Evolutionary conservation across 2,888 invertebrate species (phyloP), one percentile per base, ranked within the genome.

Genomic region (Ceratothoa steindachneri): DNA sequence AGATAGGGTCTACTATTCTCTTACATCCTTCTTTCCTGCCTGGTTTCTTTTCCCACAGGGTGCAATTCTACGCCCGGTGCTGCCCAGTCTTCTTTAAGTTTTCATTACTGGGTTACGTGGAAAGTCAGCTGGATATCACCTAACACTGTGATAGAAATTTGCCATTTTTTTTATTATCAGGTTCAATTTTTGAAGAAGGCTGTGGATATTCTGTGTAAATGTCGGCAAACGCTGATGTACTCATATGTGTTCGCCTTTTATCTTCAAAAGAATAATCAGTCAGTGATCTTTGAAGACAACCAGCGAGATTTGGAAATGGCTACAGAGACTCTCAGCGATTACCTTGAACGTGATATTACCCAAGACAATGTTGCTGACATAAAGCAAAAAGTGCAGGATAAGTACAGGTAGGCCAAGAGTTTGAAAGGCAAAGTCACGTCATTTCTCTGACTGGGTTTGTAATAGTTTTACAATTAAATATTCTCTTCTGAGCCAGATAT

Each of bases 161-260:
- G n/a, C n/a, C n/a, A n/a, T n/a, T n/a, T n/a, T n/a, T n/a, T n/a
- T n/a, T n/a, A n/a, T n/a, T n/a, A n/a, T 0, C 82, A 91, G 91
- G 97, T 97, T 78, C 98, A 99, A 88, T 99, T 98, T 87, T 88
- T 99, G 82, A 94, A 94, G 86, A 94, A 96, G 85, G 98, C 98
- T 73, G 96, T 97, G 83, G 96, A 96, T 87, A 96, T 95, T 84
- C 88, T 97, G 77, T 97, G 96, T 86, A 93, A 93, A 85, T 98
- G 97, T 87, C 89, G 98, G 81, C 96, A 97, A 86, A 97, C 97
- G 22, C 88, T 98, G 73, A 98, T 98, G 97, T 98, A 95, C 88
- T 98, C 98, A 68, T 99, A 99, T 85, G 97, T 97, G 81, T 99
- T 99, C 88, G 98, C 98, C 82, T 99, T 95, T 87, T 99, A 98